Percentiles rank a stretch among this genome's conserved stretches.
Evolutionary conservation across 2,888 invertebrate species (phyloP).

Genomic region (Erpobdella octoculata): DNA sequence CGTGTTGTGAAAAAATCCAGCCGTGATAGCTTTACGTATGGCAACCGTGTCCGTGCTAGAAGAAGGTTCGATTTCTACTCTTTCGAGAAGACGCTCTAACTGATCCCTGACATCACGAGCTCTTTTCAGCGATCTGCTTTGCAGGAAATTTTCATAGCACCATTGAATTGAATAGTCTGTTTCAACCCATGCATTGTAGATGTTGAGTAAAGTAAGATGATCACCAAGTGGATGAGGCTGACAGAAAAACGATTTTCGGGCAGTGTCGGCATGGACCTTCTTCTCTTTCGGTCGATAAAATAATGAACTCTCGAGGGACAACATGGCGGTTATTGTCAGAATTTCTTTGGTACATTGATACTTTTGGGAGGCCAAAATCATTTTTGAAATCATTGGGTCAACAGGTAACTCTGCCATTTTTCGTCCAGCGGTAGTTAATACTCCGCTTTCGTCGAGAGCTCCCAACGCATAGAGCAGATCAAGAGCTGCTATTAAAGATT

Average conservation of each 20-base stretch:
- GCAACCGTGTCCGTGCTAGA: slow-evolving; percentile 73
- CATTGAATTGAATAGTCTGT: slow-evolving; percentile 91
- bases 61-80: slow-evolving; percentile 91
- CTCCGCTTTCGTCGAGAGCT: slow-evolving; percentile 92
- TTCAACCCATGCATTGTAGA: slow-evolving; percentile 93
- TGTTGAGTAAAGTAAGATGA: slow-evolving; percentile 86
- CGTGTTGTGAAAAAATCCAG: slow-evolving; percentile 97
- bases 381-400: slow-evolving; percentile 98
- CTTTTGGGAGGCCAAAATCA: slow-evolving; percentile 92
- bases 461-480: slow-evolving; percentile 87
- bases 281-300: slow-evolving; percentile 99
- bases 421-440: slow-evolving; percentile 88
- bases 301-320: slow-evolving; percentile 91
- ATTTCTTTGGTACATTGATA: slow-evolving; percentile 95
- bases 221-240: slow-evolving; percentile 78
- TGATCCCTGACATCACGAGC: slow-evolving; percentile 93
- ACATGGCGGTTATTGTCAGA: slow-evolving; percentile 89
- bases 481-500: slow-evolving; percentile 66
- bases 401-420: slow-evolving; percentile 98
- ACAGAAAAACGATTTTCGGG: slow-evolving; percentile 62
- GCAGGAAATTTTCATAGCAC: slow-evolving; percentile 98
- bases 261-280: slow-evolving; percentile 89
- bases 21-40: slow-evolving; percentile 86
- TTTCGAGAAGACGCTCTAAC: slow-evolving; percentile 82
- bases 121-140: slow-evolving; percentile 88